Evolutionary conservation across 2,888 invertebrate genomes (phyloP).

Genomic region (Drosophila anomelani): DNA sequence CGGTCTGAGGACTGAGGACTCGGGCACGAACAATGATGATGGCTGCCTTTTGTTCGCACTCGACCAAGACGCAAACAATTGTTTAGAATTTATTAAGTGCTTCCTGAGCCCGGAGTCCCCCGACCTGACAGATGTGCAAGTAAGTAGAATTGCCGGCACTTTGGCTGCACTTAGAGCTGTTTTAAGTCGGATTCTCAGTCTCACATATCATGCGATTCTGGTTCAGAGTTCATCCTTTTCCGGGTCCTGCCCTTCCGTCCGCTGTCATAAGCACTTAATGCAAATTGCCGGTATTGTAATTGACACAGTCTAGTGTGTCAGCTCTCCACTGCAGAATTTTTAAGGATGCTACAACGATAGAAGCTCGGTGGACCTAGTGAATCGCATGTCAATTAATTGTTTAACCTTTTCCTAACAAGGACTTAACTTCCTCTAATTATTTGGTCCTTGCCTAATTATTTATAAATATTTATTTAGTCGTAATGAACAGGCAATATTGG

Average conservation of each 20-base stretch:
- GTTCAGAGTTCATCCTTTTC: slow-evolving; percentile 53
- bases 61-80: slow-evolving; percentile 54
- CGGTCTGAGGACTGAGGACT: not conserved
- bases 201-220: slow-evolving; percentile 39
- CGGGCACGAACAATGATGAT: slow-evolving; percentile 37
- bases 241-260: slow-evolving; percentile 24
- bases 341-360: not conserved
- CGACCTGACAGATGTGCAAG: slow-evolving; percentile 42
- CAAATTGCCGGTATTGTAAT: slow-evolving; percentile 42
- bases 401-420: not conserved
- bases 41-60: slow-evolving; percentile 63
- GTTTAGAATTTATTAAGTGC: slow-evolving; percentile 77
- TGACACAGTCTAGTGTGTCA: not conserved
- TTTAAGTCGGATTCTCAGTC: slow-evolving; percentile 24
- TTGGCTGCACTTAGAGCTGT: slow-evolving; percentile 60
- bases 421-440: not conserved
- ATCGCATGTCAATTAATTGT: not conserved
- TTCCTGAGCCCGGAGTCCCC: slow-evolving; percentile 56
- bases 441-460: slow-evolving; percentile 12
- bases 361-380: too few relatives aligned
- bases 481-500: slow-evolving; percentile 9
- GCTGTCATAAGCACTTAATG: slow-evolving; percentile 56
- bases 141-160: slow-evolving; percentile 50
- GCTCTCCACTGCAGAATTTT: not conserved
- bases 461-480: slow-evolving; percentile 33